A percentile compares a stretch with the other conserved stretches of the same genome.
Conservation (phyloP, 2,113 vertebrate genomes). For the Paralichthys olivaceus region DNA sequence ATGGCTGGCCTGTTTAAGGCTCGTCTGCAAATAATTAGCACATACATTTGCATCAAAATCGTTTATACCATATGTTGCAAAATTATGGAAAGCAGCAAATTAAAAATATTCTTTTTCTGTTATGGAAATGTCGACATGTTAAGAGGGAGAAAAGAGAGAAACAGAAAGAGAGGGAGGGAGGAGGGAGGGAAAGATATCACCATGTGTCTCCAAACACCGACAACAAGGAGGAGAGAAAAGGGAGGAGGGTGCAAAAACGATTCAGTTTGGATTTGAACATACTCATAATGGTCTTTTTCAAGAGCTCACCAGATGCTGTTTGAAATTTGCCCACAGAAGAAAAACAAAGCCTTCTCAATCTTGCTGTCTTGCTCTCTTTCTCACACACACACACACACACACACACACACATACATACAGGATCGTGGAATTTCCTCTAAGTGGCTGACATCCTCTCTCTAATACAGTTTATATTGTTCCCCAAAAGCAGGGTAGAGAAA, state of each 20-base stretch:
- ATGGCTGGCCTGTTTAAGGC: conserved; percentile 85
- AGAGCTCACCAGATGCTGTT: conserved; percentile 84
- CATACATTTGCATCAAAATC: conserved; percentile 94
- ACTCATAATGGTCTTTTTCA: conserved; percentile 72
- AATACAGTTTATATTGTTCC: conserved; percentile 48
- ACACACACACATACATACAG: conserved; percentile 52
- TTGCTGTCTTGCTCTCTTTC: conserved; percentile 19
- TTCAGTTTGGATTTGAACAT: conserved; percentile 78
- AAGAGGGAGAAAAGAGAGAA: conserved; percentile 58
- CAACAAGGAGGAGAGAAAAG: conserved; percentile 67
- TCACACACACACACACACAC: conserved; percentile 44
- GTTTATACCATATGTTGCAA: conserved; percentile 90
- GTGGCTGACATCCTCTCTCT: conserved; percentile 49
- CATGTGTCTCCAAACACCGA: conserved; percentile 79
- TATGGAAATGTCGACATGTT: conserved; percentile 86
- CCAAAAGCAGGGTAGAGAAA: conserved; percentile 27
- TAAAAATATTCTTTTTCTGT: conserved; percentile 83
- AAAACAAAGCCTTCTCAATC: conserved; percentile 61
- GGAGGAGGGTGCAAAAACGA: conserved; percentile 64
- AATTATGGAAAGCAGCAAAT: conserved; percentile 86
- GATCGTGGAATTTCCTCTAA: conserved; percentile 61
- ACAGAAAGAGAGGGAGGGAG: conserved; percentile 41
- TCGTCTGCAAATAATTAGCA: conserved; percentile 92
- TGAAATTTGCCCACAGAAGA: conserved; percentile 82
- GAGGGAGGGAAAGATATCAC: conserved; percentile 62